A percentile compares a stretch with the other conserved stretches of the same genome.
These are phyloP conservation scores for Drosophila helvetica DNA, from an alignment of 2,888 invertebrate species.

Conservation along the genomic window DNA sequence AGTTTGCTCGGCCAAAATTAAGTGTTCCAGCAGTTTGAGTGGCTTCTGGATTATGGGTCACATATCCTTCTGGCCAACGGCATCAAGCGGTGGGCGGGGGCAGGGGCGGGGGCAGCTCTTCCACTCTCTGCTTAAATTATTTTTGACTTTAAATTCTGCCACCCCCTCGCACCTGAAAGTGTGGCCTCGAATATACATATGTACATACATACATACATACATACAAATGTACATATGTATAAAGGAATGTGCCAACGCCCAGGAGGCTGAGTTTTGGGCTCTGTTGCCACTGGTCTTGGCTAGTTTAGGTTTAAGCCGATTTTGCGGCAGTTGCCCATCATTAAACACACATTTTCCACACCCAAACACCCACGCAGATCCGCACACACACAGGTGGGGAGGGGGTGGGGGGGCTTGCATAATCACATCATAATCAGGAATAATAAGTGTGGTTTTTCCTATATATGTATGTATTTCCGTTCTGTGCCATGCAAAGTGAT, in stretches of 20 bases:
- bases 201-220: no score
- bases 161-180: slow-evolving; percentile 1
- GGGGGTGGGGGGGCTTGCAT: not conserved
- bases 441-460: slow-evolving; percentile 52
- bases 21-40: slow-evolving; percentile 55
- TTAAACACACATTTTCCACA: slow-evolving; percentile 37
- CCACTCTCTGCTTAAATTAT: slow-evolving; percentile 33
- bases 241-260: no score
- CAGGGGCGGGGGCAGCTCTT: slow-evolving; percentile 1
- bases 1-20: slow-evolving; percentile 55
- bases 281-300: slow-evolving; percentile 2
- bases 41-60: slow-evolving; percentile 52
- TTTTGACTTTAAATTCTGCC: slow-evolving; percentile 19
- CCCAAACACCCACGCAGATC: slow-evolving; percentile 5
- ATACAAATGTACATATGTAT: no score
- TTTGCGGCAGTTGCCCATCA: slow-evolving; percentile 28
- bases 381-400: not conserved
- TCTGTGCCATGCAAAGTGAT: slow-evolving; percentile 53
- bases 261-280: not conserved
- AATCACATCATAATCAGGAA: slow-evolving; percentile 58
- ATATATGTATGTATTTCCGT: slow-evolving; percentile 30
- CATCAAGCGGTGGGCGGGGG: no score
- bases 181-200: not conserved
- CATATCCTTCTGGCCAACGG: not conserved
- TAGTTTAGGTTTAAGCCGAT: slow-evolving; percentile 27